Conservation (phyloP, 2,888 invertebrate genomes). For the Sinohyriopsis cumingii region DNA sequence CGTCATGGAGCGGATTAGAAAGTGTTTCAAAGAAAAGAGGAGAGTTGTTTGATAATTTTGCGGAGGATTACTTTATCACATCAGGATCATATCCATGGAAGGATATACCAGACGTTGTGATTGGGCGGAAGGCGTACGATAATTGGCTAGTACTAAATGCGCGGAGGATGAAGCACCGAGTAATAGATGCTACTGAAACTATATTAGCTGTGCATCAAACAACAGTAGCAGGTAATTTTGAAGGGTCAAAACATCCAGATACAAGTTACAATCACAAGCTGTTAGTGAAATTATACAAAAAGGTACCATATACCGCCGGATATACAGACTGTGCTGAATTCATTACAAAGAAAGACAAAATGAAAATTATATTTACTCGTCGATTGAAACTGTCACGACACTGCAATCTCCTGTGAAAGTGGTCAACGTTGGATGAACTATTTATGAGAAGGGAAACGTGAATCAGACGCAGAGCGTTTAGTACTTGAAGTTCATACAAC, state of each 20-base stretch:
- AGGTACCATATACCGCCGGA: constrained; percentile 48
- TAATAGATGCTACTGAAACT: constrained; percentile 55
- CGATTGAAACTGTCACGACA: too few relatives aligned
- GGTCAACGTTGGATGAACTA: too few relatives aligned
- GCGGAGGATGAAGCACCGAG: constrained; percentile 35
- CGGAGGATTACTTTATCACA: constrained; percentile 62
- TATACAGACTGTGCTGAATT: constrained; percentile 45
- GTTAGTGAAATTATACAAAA: constrained; percentile 40
- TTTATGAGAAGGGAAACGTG: too few relatives aligned
- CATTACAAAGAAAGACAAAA: constrained; percentile 23
- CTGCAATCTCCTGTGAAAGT: too few relatives aligned
- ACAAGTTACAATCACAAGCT: constrained; percentile 50
- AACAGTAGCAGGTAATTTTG: constrained; percentile 52
- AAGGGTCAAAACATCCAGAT: constrained; percentile 46
- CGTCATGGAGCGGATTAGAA: constrained; percentile 29
- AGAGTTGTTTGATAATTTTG: constrained; percentile 47
- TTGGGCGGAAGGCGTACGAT: constrained; percentile 62
- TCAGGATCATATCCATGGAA: constrained; percentile 53
- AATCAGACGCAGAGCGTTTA: too few relatives aligned
- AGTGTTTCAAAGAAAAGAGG: constrained; percentile 42
- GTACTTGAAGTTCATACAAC: too few relatives aligned
- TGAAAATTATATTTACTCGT: not conserved
- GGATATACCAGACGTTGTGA: constrained; percentile 57
- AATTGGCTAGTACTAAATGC: constrained; percentile 61
- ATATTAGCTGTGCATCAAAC: constrained; percentile 61